Conservation (phyloP, 2,113 vertebrate genomes). For the Peromyscus californicus region DNA sequence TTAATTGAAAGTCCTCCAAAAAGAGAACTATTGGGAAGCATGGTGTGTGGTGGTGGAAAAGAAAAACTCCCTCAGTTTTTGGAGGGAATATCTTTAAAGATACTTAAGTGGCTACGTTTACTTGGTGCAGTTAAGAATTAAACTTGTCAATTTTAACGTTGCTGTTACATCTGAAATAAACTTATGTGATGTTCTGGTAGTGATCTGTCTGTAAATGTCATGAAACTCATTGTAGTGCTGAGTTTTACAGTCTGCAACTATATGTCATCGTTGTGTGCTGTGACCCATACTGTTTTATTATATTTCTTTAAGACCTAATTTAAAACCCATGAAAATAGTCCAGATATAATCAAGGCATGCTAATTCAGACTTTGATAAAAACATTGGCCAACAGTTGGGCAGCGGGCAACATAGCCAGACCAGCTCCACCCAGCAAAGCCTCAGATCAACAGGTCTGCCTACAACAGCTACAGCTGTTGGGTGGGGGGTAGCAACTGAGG, state of each 20-base stretch:
- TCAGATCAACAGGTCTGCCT: conserved; percentile 97
- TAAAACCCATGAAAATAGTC: conserved; percentile 81
- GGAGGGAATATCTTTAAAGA: conserved; percentile 84
- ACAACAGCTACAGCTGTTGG: conserved; percentile 98
- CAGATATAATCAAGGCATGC: conserved; percentile 66
- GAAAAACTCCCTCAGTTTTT: conserved; percentile 85
- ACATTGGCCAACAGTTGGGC: conserved; percentile 88
- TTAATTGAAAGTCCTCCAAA: conserved; percentile 77
- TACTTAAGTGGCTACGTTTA: conserved; percentile 86
- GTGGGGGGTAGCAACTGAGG: conserved; percentile 93
- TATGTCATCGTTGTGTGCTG: conserved; percentile 77
- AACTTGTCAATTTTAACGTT: conserved; percentile 88
- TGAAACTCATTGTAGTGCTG: conserved; percentile 35
- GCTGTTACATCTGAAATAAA: conserved; percentile 88
- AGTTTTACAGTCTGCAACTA: conserved; percentile 80
- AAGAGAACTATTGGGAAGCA: conserved; percentile 81
- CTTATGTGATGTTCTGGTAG: conserved; percentile 84
- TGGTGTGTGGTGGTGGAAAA: conserved; percentile 82
- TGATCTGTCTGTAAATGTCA: conserved; percentile 85
- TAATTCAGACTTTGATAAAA: conserved; percentile 72
- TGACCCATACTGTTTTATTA: conserved; percentile 64
- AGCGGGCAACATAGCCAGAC: conserved; percentile 96
- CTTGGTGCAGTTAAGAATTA: conserved; percentile 88
- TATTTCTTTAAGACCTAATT: conserved; percentile 81
- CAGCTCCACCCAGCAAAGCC: conserved; percentile 97